Evolutionary conservation across 2,113 vertebrate genomes (phyloP), one percentile per base, ranked within the genome.

Genomic region (Lethenteron reissneri): DNA sequence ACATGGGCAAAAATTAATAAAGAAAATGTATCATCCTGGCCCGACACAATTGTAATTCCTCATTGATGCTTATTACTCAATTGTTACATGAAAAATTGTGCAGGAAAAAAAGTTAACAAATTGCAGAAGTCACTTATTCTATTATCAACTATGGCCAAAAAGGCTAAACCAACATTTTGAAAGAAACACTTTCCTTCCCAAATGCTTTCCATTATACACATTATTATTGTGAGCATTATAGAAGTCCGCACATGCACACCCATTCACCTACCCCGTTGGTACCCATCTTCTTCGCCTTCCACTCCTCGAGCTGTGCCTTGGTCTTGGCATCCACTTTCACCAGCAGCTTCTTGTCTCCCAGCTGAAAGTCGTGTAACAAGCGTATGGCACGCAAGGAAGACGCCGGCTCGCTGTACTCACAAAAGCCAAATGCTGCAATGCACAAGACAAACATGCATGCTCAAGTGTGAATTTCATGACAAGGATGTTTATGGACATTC

Each of bases 281-380:
- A 70, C 85, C 85, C 76, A 85, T 95, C 78, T 85, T 96, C 79
- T 94, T 95, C 75, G 91, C 92, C 80, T 97, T 97, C 92, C 92
- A 97, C 76, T 96, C 92, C 72, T 99, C 94, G 72, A 99, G 81
- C 73, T 97, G 94, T 74, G 90, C 88, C 80, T 97, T 97, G 73
- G 94, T 99, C 80, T 99, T 99, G 69, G 94, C 91, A 76, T 99
- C 94, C 78, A 99, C 94, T 83, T 96, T 97, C 71, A 99, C 94
- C 57, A 99, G 84, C 70, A 99, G 82, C 76, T 90, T 97, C 82
- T 96, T 97, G 78, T 96, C 92, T 76, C 91, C 94, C 74, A 99
- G 89, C 77, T 87, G 88, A 25, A 99, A 84, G 75, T 99, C 91
- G 72, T 97, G 94, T 15, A 99, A 84, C 70, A 97, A 80, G 70